Conservation (phyloP, 2,113 vertebrate species). For the Chaenogobius annularis region DNA sequence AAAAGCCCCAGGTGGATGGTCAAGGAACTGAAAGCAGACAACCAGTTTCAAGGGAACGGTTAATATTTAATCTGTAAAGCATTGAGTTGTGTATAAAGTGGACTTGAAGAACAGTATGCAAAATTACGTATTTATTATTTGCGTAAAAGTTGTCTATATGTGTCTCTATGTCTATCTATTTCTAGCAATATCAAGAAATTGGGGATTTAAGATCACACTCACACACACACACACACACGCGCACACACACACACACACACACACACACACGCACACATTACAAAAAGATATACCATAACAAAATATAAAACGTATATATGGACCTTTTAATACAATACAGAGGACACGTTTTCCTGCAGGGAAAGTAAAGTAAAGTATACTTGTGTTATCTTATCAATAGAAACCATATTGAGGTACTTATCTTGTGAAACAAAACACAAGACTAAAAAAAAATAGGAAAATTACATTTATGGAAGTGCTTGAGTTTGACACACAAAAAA, state of each 20-base stretch:
- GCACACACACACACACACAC: no score
- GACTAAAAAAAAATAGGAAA: background rate
- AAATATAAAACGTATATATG: no score
- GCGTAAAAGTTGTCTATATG: background rate
- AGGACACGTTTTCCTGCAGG: background rate
- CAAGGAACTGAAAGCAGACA: constrained; percentile 15
- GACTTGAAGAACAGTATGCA: background rate
- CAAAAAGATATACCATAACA: no score
- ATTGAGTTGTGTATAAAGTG: background rate
- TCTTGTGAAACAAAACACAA: background rate
- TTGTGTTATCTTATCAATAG: background rate
- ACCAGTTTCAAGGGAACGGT: constrained; percentile 17
- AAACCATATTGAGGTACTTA: background rate
- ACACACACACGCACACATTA: no score
- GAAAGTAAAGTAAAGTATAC: background rate
- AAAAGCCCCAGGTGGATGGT: constrained; percentile 6
- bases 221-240: no score
- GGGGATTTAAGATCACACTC: no score
- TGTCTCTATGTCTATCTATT: background rate
- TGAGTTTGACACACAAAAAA: background rate
- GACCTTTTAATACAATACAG: background rate
- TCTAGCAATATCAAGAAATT: background rate
- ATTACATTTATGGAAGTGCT: background rate
- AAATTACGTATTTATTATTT: background rate
- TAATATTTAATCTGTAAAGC: constrained; percentile 29